Percentiles rank a stretch among this genome's conserved stretches.
These are phyloP conservation scores for Cichladusa arquata DNA, from an alignment of 2,113 vertebrate genomes.

Conservation along the genomic window DNA sequence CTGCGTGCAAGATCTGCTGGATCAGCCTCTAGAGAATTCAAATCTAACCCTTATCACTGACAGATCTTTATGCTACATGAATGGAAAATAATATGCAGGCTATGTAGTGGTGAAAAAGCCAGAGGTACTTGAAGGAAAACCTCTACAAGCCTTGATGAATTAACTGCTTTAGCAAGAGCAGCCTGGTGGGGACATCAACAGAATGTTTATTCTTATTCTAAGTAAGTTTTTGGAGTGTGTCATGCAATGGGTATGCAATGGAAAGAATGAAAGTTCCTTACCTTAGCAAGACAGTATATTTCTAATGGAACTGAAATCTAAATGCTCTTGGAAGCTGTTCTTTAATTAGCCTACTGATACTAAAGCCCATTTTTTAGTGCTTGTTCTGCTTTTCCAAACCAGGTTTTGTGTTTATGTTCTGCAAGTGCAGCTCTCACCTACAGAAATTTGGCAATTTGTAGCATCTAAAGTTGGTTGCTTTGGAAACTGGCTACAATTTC, in stretches of 20 bases:
- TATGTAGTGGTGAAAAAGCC: neutral
- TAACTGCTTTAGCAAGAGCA: neutral
- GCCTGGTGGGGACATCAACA: neutral
- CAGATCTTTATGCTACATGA: neutral
- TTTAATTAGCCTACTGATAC: neutral
- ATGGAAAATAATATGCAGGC: neutral
- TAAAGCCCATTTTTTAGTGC: neutral
- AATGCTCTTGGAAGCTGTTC: neutral
- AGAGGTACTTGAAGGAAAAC: neutral
- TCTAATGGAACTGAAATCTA: neutral
- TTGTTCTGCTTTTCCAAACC: neutral
- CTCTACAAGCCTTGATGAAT: neutral
- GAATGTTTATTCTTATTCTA: neutral
- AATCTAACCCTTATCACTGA: neutral
- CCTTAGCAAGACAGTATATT: neutral
- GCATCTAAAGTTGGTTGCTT: constrained; percentile 16
- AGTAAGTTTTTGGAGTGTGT: neutral
- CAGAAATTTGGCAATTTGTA: constrained; percentile 5
- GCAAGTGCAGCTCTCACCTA: neutral
- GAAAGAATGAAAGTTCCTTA: neutral
- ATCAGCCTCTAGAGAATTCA: neutral
- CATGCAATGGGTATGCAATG: neutral
- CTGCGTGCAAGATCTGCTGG: neutral
- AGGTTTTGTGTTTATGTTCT: neutral
- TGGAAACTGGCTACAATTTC: constrained; percentile 43